These are phyloP conservation scores for Halichoeres trimaculatus DNA, from an alignment of 2,113 vertebrate genomes.

Conservation along the genomic window DNA sequence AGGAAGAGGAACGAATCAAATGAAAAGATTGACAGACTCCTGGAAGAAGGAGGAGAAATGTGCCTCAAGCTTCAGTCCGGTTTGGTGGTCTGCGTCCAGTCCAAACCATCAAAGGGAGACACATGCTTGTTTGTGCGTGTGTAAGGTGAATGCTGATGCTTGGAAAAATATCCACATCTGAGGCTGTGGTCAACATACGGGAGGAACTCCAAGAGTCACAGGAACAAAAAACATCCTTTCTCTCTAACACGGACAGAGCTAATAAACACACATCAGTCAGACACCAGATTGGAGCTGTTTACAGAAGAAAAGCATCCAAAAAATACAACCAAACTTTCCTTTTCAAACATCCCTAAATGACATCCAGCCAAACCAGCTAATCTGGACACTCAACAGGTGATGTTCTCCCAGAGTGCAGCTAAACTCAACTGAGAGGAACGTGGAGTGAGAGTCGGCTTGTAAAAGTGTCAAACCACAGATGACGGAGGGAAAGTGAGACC, in stretches of 20 bases:
- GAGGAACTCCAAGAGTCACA: conserved; percentile 47
- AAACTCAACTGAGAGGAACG: conserved; percentile 29
- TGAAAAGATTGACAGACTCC: conserved; percentile 36
- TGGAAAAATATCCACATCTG: conserved; percentile 58
- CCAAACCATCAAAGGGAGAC: conserved; percentile 26
- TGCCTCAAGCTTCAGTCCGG: conserved; percentile 40
- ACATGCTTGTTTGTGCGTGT: conserved; percentile 2
- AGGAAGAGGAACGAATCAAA: conserved; percentile 41
- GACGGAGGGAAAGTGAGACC: conserved; percentile 26
- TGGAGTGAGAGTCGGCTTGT: conserved; percentile 35
- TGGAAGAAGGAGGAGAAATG: conserved; percentile 30
- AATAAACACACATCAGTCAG: conserved; percentile 55
- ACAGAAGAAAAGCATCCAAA: conserved; percentile 27
- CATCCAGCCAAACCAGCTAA: conserved; percentile 27
- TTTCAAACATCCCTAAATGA: conserved; percentile 26
- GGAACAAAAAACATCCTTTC: conserved; percentile 64
- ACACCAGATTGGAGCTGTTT: conserved; percentile 29
- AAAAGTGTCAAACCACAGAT: conserved; percentile 50
- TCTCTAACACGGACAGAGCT: conserved; percentile 63
- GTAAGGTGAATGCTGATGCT: conserved; percentile 56
- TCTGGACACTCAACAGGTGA: conserved; percentile 45
- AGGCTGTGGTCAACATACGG: conserved; percentile 61
- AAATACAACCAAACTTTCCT: conserved; percentile 23
- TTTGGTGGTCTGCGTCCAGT: conserved; percentile 40
- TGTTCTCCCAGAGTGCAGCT: conserved; percentile 40